These are phyloP conservation scores for Toxotes chatareus DNA, from an alignment of 2,113 vertebrate genomes.

Conservation along the genomic window DNA sequence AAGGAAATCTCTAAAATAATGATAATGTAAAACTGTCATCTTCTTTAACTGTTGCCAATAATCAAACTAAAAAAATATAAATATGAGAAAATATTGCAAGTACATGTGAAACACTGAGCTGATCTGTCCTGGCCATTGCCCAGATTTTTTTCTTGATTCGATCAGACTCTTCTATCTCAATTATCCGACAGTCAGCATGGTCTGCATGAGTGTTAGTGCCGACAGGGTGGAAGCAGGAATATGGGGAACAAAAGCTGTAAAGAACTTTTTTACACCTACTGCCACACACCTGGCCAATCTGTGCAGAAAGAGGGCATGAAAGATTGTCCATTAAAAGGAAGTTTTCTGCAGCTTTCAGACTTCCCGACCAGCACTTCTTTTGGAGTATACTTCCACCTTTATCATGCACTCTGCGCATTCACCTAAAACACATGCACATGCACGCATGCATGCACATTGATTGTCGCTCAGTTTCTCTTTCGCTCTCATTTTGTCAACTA, in stretches of 20 bases:
- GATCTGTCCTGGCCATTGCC: not conserved
- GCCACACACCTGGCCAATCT: not conserved
- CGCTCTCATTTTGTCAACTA: conserved; percentile 7
- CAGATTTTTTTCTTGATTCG: not conserved
- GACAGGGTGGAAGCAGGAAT: not conserved
- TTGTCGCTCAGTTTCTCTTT: conserved; percentile 43
- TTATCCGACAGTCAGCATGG: not conserved
- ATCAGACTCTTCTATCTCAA: not conserved
- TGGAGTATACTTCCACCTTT: conserved; percentile 69
- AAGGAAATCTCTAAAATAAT: not conserved
- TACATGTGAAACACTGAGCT: not conserved
- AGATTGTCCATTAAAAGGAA: not conserved
- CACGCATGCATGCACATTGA: conserved; percentile 75
- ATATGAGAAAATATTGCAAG: not conserved
- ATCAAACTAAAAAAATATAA: not conserved
- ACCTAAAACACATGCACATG: conserved; percentile 70
- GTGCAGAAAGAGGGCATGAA: not conserved
- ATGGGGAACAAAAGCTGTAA: not conserved
- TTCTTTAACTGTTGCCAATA: not conserved
- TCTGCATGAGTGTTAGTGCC: conserved; percentile 13
- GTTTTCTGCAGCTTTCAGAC: not conserved
- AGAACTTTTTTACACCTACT: not conserved
- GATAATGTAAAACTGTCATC: too few relatives aligned
- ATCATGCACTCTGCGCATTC: conserved; percentile 76
- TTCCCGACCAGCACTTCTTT: conserved; percentile 58